Percentiles rank a stretch among this genome's conserved stretches.
phyloP scores from a whole-genome alignment of 2,113 vertebrate species.

The Trematomus loennbergii region DNA sequence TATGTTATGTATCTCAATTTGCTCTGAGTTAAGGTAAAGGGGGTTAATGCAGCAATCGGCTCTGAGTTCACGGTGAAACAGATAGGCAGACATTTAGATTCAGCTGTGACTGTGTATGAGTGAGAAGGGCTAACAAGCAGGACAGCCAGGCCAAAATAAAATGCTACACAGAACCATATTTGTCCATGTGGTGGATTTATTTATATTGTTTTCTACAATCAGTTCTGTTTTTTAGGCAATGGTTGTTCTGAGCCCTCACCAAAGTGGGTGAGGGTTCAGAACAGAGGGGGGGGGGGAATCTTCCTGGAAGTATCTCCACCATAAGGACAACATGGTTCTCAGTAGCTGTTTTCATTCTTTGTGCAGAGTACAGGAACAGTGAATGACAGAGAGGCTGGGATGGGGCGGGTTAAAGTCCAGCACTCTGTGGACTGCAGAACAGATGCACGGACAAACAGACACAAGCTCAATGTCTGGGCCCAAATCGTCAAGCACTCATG shows the following conservation, averaged over 20 bases:
- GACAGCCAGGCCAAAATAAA: conserved; percentile 77
- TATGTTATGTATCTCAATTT: conserved; percentile 40
- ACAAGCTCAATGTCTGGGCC: conserved; percentile 74
- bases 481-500: conserved; percentile 76
- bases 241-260: conserved; percentile 5
- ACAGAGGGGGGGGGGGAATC: neutral
- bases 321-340: conserved; percentile 77
- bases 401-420: conserved; percentile 77
- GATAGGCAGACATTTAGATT: conserved; percentile 72
- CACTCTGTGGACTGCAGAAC: conserved; percentile 74
- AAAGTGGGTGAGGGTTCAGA: neutral
- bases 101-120: conserved; percentile 73
- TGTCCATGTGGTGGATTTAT: conserved; percentile 73
- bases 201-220: conserved; percentile 24
- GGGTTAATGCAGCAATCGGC: conserved; percentile 42
- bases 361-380: conserved; percentile 74
- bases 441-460: conserved; percentile 76
- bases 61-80: conserved; percentile 51
- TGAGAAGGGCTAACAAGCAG: conserved; percentile 76
- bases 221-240: conserved; percentile 17
- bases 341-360: conserved; percentile 73
- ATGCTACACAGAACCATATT: conserved; percentile 73
- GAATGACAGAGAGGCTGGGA: conserved; percentile 77
- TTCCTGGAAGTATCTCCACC: conserved; percentile 58
- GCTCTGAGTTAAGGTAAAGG: conserved; percentile 10